Evolutionary conservation across 92 coral and sea anemone genomes (phyloP).

Genomic region (Palythoa grandiflora): DNA sequence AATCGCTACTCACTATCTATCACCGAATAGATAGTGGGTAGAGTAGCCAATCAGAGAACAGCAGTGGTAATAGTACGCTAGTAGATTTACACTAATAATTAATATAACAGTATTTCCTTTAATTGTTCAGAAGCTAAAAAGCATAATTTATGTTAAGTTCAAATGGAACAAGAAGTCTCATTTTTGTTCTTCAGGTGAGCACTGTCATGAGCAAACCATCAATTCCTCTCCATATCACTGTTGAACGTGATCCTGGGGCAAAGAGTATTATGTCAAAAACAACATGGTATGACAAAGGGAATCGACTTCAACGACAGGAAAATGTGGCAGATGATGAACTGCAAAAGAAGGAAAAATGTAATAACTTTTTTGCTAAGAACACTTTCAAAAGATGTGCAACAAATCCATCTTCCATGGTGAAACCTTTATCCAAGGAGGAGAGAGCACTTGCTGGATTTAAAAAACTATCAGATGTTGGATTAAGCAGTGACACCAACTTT

Average conservation of each 20-base stretch:
- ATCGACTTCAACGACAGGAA: slow-evolving; percentile 16
- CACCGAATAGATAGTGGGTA: too few relatives aligned
- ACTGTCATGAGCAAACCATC: slow-evolving; percentile 67
- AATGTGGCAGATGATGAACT: slow-evolving; percentile 7
- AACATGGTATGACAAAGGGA: slow-evolving; percentile 43
- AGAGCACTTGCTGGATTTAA: not conserved
- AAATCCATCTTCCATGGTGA: slow-evolving; percentile 10
- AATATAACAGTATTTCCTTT: too few relatives aligned
- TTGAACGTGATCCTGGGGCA: slow-evolving; percentile 66
- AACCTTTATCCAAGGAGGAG: slow-evolving; percentile 13
- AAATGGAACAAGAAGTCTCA: not conserved
- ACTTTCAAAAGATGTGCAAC: slow-evolving; percentile 39
- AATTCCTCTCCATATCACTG: slow-evolving; percentile 72
- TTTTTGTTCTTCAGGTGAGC: not conserved
- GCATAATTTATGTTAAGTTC: not conserved
- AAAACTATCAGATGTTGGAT: not conserved
- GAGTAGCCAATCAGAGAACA: too few relatives aligned
- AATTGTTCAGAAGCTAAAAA: too few relatives aligned
- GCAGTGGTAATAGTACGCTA: too few relatives aligned
- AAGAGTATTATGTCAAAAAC: slow-evolving; percentile 33
- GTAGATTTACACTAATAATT: too few relatives aligned
- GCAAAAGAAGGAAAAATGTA: slow-evolving; percentile 29
- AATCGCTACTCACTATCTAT: too few relatives aligned
- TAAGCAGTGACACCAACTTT: not conserved
- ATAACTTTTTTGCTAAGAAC: slow-evolving; percentile 24